Base-by-base conservation (phyloP, 53 echinoderm and acorn worm genomes). In the Luidia sarsii region DNA sequence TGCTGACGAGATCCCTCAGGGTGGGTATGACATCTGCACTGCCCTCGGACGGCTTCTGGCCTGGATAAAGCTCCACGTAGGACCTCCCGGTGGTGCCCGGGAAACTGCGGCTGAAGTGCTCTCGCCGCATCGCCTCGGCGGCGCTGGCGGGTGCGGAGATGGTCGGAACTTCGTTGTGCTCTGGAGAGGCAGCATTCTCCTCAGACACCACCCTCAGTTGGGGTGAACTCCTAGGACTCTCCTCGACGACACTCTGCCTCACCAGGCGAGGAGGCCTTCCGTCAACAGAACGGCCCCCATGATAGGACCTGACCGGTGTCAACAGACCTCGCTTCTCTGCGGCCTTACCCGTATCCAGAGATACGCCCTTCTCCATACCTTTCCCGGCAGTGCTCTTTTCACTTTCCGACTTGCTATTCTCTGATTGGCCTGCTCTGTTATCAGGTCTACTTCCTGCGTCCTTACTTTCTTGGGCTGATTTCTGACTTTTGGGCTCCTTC, bases 1-100 rank as follows among this genome's bases (percentile, higher is more conserved):
- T 81, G 33, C 75, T 90, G 15, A 86, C 85, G 25, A 90, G 66
- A 31, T 90, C 85, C 61, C 83, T 85, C 65, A 90, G 66, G 20
- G 73, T 81, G 1, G 81, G 43, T 27, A 72, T 72, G 53, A 72
- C 45, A 27, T 60, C 33, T 41, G 59, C 41, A 60, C 21, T 43
- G 23, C 20, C 72, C 38, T 72, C 72, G 1, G 56, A 7, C 14
- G 59, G 32, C 19, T 77, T 77, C 39, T 57, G 60, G 33, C 55
- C 25, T 25, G 45, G 25, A 16, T 39, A 45, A 28, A 9, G 43
- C 23, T 77, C 77, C 30, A 18, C 43, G 7, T 59, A 20, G 8
- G 45, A 30, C 31, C 45, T 77, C 22, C 45, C 61, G 45, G 30
- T 19, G 45, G 41, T 60, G 43, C 60, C 77, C 7, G 77, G 60